Base-by-base conservation (phyloP, 92 coral and sea anemone species). In the Porites lobata region DNA sequence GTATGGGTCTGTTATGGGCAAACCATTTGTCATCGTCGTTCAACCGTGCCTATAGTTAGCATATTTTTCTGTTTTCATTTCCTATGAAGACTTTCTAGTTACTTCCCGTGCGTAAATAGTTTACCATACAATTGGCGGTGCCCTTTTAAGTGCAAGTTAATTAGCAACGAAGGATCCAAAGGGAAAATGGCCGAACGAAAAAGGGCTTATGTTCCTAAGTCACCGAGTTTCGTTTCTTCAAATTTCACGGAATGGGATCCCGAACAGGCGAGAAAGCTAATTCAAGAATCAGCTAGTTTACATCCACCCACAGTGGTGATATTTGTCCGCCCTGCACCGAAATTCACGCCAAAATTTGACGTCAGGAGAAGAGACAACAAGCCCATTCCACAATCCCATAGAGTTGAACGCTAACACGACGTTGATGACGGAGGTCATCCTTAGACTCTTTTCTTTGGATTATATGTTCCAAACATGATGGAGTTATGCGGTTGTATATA, bases 271-370 rank as follows among this genome's bases (percentile, higher is more conserved):
- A 72, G 14, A 50, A 72, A 15, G 38, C 11, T 72, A 9, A 50
- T 72, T 15, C 20, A 72, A 50, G 77, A 72, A 43, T 72, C 29
- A 47, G 57, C 21, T 7, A 11, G 19, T 26, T 50, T 72, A 72
- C 47, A 72, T 72, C 77, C 59, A 72, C 58, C 57, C 22, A 59
- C 77, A 1, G 43, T n/a, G 8, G 26, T 72, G 57, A 50, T 72
- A 72, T 72, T 72, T 50, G 77, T 72, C 9, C 77, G 50, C 43
- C 77, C 77, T 20, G 21, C 58, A 7, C n/a, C 59, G 26, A 72
- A 72, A 29, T 58, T 18, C 8, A 43, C 19, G 15, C 26, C 59
- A 2, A 32, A 8, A 19, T 62, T 62, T 14, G 7, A 62, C 19
- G 59, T 12, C 47, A 10, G 50, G 77, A 52, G 57, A 72, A 20